A percentile compares a stretch with the other conserved stretches of the same genome.
These are phyloP conservation scores for Channa argus DNA, from an alignment of 2,113 vertebrate genomes.

Conservation along the genomic window DNA sequence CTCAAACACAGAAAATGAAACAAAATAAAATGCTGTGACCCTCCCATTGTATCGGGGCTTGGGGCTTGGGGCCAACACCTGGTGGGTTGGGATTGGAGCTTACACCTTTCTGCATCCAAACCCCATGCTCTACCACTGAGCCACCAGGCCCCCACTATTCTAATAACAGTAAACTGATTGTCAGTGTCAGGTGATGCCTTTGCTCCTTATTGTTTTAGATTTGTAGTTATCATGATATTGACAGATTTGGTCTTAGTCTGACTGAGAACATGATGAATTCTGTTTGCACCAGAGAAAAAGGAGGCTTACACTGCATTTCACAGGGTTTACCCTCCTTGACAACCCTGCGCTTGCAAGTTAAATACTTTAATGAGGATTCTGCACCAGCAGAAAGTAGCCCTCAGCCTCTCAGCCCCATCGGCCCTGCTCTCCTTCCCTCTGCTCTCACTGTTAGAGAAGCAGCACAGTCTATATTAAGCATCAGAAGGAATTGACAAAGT, in stretches of 20 bases:
- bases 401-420: not conserved
- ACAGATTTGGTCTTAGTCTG: not conserved
- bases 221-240: not conserved
- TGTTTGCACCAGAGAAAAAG: not conserved
- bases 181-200: no score
- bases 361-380: not conserved
- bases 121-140: no score
- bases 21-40: no score
- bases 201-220: no score
- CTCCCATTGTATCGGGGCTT: no score
- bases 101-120: no score
- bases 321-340: not conserved
- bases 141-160: no score
- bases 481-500: constrained; percentile 17
- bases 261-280: not conserved
- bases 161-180: no score
- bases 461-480: constrained; percentile 22
- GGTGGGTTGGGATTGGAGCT: no score
- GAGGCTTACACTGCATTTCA: not conserved
- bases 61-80: no score
- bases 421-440: constrained; percentile 12
- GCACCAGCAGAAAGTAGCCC: not conserved
- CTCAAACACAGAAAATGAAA: no score
- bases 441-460: constrained; percentile 9
- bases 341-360: not conserved